Conservation (phyloP, 2,888 invertebrate species). For the Timema cristinae region DNA sequence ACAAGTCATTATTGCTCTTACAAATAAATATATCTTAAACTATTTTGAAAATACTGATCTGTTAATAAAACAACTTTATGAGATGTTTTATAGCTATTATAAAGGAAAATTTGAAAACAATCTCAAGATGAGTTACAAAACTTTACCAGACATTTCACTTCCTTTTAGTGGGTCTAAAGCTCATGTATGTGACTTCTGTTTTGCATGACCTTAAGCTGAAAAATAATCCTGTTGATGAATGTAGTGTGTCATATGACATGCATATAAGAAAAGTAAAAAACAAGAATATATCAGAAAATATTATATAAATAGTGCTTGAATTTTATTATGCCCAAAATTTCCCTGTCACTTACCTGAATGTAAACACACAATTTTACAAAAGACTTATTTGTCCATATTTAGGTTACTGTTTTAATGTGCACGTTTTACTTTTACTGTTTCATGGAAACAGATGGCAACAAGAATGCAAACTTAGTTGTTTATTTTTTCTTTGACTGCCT, state of each 20-base stretch:
- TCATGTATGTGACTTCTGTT: not conserved
- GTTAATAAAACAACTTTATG: conserved; percentile 2
- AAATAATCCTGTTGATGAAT: no score
- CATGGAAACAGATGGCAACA: not conserved
- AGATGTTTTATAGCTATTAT: conserved; percentile 2
- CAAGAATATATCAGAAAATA: no score
- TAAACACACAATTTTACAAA: conserved; percentile 10
- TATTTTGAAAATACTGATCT: not conserved
- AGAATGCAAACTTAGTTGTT: conserved; percentile 8
- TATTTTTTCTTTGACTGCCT: not conserved
- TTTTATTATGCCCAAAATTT: no score
- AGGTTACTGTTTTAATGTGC: not conserved
- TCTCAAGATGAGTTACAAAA: conserved; percentile 4
- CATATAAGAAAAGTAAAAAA: no score
- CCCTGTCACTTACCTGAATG: not conserved
- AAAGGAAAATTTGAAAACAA: not conserved
- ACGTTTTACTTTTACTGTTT: not conserved
- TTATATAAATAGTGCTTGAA: no score
- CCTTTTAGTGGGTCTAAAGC: not conserved
- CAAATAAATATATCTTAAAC: not conserved
- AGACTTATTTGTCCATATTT: not conserved
- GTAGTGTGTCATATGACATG: no score
- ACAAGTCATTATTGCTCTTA: not conserved
- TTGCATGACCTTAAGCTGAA: not conserved
- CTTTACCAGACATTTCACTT: not conserved